phyloP scores from a whole-genome alignment of 2,888 invertebrate species.

The Caenorhabditis sp. region DNA sequence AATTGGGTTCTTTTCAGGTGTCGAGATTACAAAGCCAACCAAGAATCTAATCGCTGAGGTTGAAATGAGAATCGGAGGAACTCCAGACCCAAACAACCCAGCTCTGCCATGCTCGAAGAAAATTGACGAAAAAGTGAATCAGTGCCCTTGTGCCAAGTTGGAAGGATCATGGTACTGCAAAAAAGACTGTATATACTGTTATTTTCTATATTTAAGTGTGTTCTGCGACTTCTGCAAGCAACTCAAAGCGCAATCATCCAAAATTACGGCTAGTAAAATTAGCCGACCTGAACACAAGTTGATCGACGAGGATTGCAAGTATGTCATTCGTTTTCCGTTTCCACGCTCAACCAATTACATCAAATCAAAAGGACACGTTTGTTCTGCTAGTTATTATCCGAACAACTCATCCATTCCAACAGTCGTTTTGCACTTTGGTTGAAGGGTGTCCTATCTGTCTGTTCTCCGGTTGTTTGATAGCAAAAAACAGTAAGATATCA shows the following conservation, averaged over 20 bases:
- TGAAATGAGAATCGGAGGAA: conserved; percentile 81
- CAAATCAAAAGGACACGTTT: conserved; percentile 43
- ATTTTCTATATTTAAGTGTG: conserved; percentile 69
- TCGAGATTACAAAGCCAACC: conserved; percentile 60
- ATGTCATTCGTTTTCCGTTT: conserved; percentile 37
- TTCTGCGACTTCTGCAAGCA: conserved; percentile 83
- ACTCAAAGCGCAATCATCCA: conserved; percentile 77
- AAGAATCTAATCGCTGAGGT: conserved; percentile 82
- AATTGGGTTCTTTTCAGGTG: conserved; percentile 28
- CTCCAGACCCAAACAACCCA: conserved; percentile 82
- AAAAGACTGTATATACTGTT: not conserved
- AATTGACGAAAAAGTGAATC: conserved; percentile 82
- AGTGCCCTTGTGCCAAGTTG: conserved; percentile 82
- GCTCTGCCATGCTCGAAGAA: conserved; percentile 82
- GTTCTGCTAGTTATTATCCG: conserved; percentile 3
- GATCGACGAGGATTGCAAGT: conserved; percentile 78
- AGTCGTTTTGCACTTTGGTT: conserved; percentile 24
- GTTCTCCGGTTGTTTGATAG: not conserved
- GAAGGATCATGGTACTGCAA: conserved; percentile 80
- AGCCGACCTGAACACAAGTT: conserved; percentile 66
- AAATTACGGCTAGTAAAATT: conserved; percentile 74
- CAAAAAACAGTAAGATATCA: conserved; percentile 11
- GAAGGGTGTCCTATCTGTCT: not conserved
- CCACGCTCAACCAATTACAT: conserved; percentile 37
- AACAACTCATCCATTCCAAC: not conserved